Base-by-base conservation (phyloP, 35 echinoderm and acorn worm genomes). In the Anneissia japonica region DNA sequence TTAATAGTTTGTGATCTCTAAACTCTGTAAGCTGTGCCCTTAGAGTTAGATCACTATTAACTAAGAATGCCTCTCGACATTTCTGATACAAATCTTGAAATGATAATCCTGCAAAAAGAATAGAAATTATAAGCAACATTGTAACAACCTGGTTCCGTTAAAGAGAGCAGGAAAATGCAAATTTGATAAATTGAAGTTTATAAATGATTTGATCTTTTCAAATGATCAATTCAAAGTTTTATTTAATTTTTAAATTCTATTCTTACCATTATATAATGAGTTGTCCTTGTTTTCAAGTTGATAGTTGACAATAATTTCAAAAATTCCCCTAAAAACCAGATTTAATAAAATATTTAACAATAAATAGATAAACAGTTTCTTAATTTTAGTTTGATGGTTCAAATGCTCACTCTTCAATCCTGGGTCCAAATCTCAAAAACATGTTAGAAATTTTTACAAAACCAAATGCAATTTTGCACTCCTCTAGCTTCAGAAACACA, bases 51-150 rank as follows among this genome's bases (percentile, higher is more conserved):
- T 99, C 96, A 84, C 96, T 99, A 86, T 93, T 99, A 11, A 99
- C 92, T 37, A 94, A 85, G 84, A 99, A 99, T 55, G 92, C 96
- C 43, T 99, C 96, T 2, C 96, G 82, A 40, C 96, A 99, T 37
- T 87, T 94, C 82, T 99, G 96, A 77, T 99, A 99, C 33, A 99
- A 83, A 16, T 99, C 96, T 83, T 99, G 92, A 39, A 99, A 99
- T 34, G 89, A 94, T 83, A 99, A 74, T 4, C 92, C 96, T 97
- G 86, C 0, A 40, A 46, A 10, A 39, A 19, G 37, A 36, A 79
- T 80, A 73, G 34, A 37, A 36, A 41, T 82, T 3, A 9, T 29
- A 82, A 1, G 75, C 31, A 77, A 11, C 75, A 77, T 33, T 16
- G 31, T 33, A 77, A 33, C 10, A 23, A 33, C 12, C 31, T 12